A percentile compares a stretch with the other conserved stretches of the same genome.
These are phyloP conservation scores for Grapholita molesta DNA, from an alignment of 1,140 invertebrate genomes.

Conservation along the genomic window DNA sequence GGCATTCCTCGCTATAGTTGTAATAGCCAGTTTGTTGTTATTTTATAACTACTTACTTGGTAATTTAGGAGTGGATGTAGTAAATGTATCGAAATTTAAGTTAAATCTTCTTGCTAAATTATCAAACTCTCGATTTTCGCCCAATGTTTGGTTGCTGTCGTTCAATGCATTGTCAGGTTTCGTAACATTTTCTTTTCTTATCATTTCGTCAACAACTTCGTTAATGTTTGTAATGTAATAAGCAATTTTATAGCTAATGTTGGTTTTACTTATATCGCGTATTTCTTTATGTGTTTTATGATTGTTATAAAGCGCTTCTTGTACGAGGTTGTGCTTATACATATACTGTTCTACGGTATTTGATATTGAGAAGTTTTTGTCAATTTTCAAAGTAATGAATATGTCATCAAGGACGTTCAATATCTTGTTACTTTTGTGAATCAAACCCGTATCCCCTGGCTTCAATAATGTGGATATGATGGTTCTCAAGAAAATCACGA, in stretches of 20 bases:
- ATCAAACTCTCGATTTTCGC: background rate
- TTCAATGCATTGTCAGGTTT: background rate
- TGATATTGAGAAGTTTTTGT: background rate
- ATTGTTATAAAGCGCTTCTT: background rate
- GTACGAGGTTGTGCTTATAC: background rate
- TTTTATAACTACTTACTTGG: background rate
- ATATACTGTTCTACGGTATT: background rate
- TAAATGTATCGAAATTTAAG: background rate
- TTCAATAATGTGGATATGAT: background rate
- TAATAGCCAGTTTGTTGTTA: too few relatives aligned
- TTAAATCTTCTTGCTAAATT: background rate
- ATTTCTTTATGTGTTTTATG: background rate
- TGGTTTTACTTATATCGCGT: background rate
- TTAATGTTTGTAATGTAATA: slow-evolving; percentile 7
- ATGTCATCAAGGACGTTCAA: background rate
- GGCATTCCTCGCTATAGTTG: too few relatives aligned
- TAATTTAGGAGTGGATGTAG: background rate
- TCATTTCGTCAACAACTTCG: background rate
- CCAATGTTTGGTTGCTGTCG: background rate
- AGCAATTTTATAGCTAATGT: background rate
- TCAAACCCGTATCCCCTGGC: background rate
- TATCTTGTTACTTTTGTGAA: background rate
- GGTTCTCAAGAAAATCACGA: background rate
- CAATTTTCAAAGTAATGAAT: background rate
- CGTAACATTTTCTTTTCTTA: background rate